These are phyloP conservation scores for Timema cristinae DNA, from an alignment of 2,888 invertebrate species.

Conservation along the genomic window DNA sequence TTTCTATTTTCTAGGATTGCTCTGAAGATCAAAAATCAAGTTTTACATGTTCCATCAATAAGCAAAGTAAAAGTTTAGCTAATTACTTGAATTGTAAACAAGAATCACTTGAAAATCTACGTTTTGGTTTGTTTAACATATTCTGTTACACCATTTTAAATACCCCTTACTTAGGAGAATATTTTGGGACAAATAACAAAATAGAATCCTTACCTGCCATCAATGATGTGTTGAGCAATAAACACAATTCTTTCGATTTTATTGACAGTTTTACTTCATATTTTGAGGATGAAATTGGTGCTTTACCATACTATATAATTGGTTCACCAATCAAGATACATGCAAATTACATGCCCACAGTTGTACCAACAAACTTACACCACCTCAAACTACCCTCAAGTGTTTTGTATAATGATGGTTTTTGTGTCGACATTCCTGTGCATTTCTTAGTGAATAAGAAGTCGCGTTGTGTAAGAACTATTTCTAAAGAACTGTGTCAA, in stretches of 20 bases:
- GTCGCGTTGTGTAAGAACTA: conserved; percentile 13
- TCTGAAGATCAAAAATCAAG: conserved; percentile 19
- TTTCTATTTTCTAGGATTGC: conserved; percentile 25
- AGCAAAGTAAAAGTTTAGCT: conserved; percentile 7
- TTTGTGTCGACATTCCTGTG: conserved; percentile 16
- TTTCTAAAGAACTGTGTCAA: conserved; percentile 18
- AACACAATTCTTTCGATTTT: conserved; percentile 13
- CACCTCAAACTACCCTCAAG: conserved; percentile 21
- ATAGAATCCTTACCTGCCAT: conserved; percentile 22
- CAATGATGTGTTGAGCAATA: conserved; percentile 6
- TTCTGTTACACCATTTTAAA: conserved; percentile 22
- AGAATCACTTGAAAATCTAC: background rate
- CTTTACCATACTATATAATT: conserved; percentile 15
- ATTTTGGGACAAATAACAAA: conserved; percentile 20
- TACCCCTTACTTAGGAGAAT: conserved; percentile 28
- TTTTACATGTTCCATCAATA: conserved; percentile 20
- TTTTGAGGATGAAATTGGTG: background rate
- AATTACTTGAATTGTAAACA: background rate
- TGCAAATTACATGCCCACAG: background rate
- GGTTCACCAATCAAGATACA: conserved; percentile 15
- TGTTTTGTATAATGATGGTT: background rate
- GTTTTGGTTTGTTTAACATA: background rate
- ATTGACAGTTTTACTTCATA: background rate
- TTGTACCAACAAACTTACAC: background rate
- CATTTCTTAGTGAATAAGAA: conserved; percentile 20